phyloP scores from a whole-genome alignment of 2,797 vertebrate species.

The Spheniscus humboldti region DNA sequence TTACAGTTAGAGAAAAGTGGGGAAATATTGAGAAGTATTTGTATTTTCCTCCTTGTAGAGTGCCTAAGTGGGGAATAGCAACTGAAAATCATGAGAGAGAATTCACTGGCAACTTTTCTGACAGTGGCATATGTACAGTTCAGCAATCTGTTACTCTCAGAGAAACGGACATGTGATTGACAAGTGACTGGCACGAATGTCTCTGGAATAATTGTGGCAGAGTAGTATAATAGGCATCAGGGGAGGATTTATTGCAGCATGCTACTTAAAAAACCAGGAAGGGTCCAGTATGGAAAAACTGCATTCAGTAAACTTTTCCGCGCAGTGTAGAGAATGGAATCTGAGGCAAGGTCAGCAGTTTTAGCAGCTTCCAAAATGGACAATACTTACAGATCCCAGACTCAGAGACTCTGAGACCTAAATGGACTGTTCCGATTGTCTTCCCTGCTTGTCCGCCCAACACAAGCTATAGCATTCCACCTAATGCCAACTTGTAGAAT shows the following conservation, averaged over 20 bases:
- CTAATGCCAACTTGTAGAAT: not conserved
- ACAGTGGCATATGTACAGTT: not conserved
- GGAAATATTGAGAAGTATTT: not conserved
- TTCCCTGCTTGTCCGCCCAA: not conserved
- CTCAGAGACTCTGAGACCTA: not conserved
- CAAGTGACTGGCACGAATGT: not conserved
- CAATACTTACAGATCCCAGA: not conserved
- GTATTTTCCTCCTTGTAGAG: not conserved
- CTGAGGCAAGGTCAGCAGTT: not conserved
- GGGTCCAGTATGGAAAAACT: not conserved
- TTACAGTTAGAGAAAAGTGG: not conserved
- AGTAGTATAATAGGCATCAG: not conserved
- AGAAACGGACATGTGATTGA: not conserved
- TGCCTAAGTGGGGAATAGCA: not conserved
- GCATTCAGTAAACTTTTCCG: not conserved
- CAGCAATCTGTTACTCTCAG: not conserved
- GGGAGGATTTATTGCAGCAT: not conserved
- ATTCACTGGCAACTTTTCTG: not conserved
- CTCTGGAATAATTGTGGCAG: not conserved
- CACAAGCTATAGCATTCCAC: not conserved
- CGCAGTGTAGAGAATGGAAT: not conserved
- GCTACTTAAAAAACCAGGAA: not conserved
- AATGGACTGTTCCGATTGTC: not conserved
- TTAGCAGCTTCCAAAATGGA: not conserved
- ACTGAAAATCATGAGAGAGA: not conserved